Base-by-base conservation (phyloP, 2,113 vertebrate species). In the Microtus montanus region DNA sequence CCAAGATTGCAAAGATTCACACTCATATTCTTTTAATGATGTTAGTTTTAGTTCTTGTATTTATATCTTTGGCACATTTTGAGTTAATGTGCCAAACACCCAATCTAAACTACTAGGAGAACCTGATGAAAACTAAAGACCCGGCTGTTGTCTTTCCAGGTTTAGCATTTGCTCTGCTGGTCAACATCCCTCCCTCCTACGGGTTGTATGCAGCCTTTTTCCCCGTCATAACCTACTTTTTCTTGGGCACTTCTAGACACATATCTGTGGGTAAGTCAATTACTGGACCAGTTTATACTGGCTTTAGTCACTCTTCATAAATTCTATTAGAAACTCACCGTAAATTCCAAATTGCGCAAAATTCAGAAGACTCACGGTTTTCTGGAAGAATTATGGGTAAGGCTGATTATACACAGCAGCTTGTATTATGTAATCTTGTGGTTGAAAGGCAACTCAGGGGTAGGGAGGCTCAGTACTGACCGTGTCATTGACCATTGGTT, bases 151-250 rank as follows among this genome's bases (percentile, higher is more conserved):
- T 93, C 49, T 87, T 94, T 94, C 54, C 97, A 99, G 99, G 99
- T 88, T 98, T 99, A 28, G 99, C 99, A 4, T 99, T 99, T 97
- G 99, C 99, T 83, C 98, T 99, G 89, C 97, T 99, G 95, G 99
- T 99, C 78, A 99, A 98, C 0, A 93, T 99, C 1, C 98, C 99
- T 5, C 98, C 99, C 2, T 95, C 98, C 96, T 99, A 99, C 11
- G 99, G 99, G 5, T 98, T 99, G 68, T 99, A 99, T 91, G 98
- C 99, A 0, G 99, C 99, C 10, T 99, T 99, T 98, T 99, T 99
- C 94, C 99, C 99, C 11, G 95, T 99, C 1, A 26, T 99, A 88
- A 95, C 98, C 63, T 99, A 99, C 97, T 99, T 99, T 97, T 98
- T 99, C 97, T 97, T 99, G 71, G 99, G 99, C 73, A 99, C 99